phyloP scores from a whole-genome alignment of 2,113 vertebrate species.

The Scomber japonicus region DNA sequence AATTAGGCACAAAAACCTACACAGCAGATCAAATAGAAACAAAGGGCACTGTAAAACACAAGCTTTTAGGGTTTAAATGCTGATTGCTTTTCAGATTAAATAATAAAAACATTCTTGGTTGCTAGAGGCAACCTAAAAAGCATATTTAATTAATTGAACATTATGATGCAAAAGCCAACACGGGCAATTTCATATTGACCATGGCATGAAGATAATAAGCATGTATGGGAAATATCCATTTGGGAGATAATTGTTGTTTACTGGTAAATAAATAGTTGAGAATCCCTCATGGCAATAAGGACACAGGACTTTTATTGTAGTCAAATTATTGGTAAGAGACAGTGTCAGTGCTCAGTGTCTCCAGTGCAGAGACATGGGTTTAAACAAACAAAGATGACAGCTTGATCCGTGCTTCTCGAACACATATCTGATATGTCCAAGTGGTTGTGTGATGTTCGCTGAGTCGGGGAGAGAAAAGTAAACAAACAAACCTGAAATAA shows the following conservation, averaged over 20 bases:
- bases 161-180: slow-evolving; percentile 35
- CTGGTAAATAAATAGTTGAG: slow-evolving; percentile 10
- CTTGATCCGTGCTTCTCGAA: slow-evolving; percentile 21
- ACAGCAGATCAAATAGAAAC: slow-evolving; percentile 1
- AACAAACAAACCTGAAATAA: slow-evolving; percentile 54
- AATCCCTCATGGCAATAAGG: neutral
- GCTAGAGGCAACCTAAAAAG: slow-evolving; percentile 21
- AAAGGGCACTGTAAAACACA: slow-evolving; percentile 5
- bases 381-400: slow-evolving; percentile 7
- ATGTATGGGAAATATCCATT: slow-evolving; percentile 39
- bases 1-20: neutral
- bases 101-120: slow-evolving; percentile 7
- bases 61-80: slow-evolving; percentile 1
- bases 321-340: neutral
- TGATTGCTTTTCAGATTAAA: slow-evolving; percentile 10
- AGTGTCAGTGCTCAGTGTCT: neutral
- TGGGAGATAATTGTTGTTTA: slow-evolving; percentile 39
- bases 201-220: slow-evolving; percentile 22
- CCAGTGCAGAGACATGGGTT: slow-evolving; percentile 8
- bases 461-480: slow-evolving; percentile 1
- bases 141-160: slow-evolving; percentile 41
- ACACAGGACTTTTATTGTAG: neutral
- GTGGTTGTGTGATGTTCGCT: slow-evolving; percentile 32
- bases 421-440: slow-evolving; percentile 17
- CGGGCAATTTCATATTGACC: slow-evolving; percentile 42